Base-by-base conservation (phyloP, 2,888 invertebrate species). In the Notocelia uddmanniana region DNA sequence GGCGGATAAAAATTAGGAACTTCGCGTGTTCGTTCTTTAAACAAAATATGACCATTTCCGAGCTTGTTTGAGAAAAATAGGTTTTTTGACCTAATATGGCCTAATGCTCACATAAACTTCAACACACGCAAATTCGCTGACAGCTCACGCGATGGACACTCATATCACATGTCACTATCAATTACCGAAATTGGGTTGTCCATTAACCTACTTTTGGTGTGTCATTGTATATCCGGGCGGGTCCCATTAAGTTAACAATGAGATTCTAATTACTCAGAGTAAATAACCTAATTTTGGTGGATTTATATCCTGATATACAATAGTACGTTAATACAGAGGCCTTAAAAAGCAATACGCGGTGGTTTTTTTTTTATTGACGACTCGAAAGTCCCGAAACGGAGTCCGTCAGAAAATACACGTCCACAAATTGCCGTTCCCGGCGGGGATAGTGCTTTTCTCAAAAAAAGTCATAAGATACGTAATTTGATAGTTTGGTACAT, bases 191-290 rank as follows among this genome's bases (percentile, higher is more conserved):
- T 23, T 21, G 34, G 59, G 41, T 41, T 21, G 34, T 13, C n/a
- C 59, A 59, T 59, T 59, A 59, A 41, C 59, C 59, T 41, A 59
- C 41, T 45, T 59, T 41, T 21, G 21, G 59, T 58, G 58, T 19
- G 58, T 11, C 41, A 41, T 59, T 23, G 59, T 41, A 21, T 59
- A 19, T 23, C 21, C 41, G 59, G 21, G 59, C 13, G 59, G 15
- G 41, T 9, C 10, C 18, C 19, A 59, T 59, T 59, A 58, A 37
- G 18, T 18, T 31, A 37, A 37, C 37, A 58, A 58, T 34, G 41
- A 59, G 59, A 23, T 19, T 11, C 21, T 10, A 23, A 45, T 41
- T 59, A 59, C 37, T 37, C 19, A 34, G 34, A 18, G 31, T n/a
- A n/a, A 15, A 41, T 45, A n/a, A 45, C 45, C n/a, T 13, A n/a